phyloP scores from a whole-genome alignment of 2,888 invertebrate species.

The Drosophila eohydei region DNA sequence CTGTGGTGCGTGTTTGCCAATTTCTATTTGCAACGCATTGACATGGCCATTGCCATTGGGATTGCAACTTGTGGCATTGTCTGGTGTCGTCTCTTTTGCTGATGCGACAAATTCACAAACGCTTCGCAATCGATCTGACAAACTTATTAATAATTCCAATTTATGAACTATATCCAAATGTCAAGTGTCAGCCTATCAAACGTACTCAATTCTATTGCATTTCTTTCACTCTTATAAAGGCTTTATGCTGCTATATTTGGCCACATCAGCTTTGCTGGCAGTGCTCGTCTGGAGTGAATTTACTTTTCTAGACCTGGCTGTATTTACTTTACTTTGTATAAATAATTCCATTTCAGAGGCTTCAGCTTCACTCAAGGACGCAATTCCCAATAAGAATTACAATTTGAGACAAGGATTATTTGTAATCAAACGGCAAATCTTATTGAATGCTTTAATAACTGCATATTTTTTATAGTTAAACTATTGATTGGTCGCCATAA shows the following conservation, averaged over 20 bases:
- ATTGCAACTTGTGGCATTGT: constrained; percentile 38
- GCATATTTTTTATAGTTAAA: too few relatives aligned
- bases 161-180: constrained; percentile 16
- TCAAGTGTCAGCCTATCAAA: constrained; percentile 22
- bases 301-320: neutral
- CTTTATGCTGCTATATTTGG: neutral
- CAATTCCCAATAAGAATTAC: too few relatives aligned
- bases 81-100: constrained; percentile 41
- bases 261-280: neutral
- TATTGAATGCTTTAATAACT: too few relatives aligned
- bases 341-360: too few relatives aligned
- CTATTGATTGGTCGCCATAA: too few relatives aligned
- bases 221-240: neutral
- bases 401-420: too few relatives aligned
- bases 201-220: neutral
- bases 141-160: constrained; percentile 64
- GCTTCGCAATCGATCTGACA: constrained; percentile 34
- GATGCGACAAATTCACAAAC: constrained; percentile 70
- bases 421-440: too few relatives aligned
- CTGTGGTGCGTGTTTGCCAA: constrained; percentile 52
- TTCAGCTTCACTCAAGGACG: too few relatives aligned
- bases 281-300: too few relatives aligned
- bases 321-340: too few relatives aligned
- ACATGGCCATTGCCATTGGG: constrained; percentile 17
- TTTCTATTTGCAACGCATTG: constrained; percentile 55